Conservation (phyloP, 30 jellyfish, hydroid and myxozoan genomes). For the Catostylus mosaicus region DNA sequence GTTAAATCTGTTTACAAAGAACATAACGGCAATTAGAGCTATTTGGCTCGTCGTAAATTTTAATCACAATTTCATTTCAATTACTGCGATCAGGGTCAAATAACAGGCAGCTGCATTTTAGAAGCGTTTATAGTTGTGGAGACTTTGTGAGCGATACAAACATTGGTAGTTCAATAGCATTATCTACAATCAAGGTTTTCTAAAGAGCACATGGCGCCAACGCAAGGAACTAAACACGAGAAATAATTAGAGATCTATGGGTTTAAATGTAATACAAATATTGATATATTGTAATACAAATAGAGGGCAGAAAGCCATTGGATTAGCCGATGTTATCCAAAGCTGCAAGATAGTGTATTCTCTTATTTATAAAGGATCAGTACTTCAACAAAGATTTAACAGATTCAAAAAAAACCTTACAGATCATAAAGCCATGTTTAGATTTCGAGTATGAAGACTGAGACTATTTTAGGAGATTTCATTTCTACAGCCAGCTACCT, state of each 20-base stretch:
- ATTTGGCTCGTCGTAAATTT: too few relatives aligned
- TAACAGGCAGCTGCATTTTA: too few relatives aligned
- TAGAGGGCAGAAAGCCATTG: neutral
- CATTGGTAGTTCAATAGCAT: too few relatives aligned
- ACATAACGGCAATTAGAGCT: too few relatives aligned
- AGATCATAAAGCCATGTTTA: neutral
- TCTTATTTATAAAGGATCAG: neutral
- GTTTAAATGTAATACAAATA: neutral
- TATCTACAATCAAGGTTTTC: too few relatives aligned
- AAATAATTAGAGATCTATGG: neutral
- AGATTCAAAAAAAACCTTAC: neutral
- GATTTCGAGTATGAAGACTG: neutral
- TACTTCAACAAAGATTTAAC: neutral
- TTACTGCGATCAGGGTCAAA: too few relatives aligned
- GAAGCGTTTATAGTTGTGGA: too few relatives aligned
- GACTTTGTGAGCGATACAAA: too few relatives aligned
- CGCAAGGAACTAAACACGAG: neutral
- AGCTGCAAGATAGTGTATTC: neutral
- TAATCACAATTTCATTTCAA: too few relatives aligned
- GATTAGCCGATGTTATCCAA: neutral
- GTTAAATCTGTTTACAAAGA: too few relatives aligned
- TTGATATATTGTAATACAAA: neutral
- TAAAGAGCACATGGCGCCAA: constrained; percentile 1
- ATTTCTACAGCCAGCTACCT: too few relatives aligned
- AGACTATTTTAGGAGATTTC: too few relatives aligned